Evolutionary conservation across 64 coral and sea anemone species (phyloP), one percentile per base, ranked within the genome.

Genomic region (Montipora foliosa): DNA sequence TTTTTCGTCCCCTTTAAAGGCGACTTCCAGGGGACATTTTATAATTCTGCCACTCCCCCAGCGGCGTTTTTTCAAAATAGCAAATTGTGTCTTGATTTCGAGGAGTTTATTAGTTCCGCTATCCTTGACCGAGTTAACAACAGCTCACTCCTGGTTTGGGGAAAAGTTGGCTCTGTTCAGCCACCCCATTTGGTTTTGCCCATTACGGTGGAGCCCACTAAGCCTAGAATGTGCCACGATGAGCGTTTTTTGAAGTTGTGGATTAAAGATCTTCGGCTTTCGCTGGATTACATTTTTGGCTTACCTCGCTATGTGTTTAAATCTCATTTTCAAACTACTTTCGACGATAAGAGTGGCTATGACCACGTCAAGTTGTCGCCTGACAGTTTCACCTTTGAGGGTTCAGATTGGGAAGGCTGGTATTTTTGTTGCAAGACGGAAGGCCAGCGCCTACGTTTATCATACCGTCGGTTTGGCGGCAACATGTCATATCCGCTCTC

Each of bases 271-370:
- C 44, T 21, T 29, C 90, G 80, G 11, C 37, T 92, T 47, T 53
- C 79, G 4, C n/a, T 92, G 49, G 90, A 92, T 61, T 92, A 84
- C 67, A 83, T 92, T 25, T 83, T 48, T 19, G 70, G 67, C 19
- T 17, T 92, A 5, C 79, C 80, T 19, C 66, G 50, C 7, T 84
- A 92, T 25, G 68, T 92, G 5, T 49, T 19, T 53, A 24, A 74
- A 3, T n/a, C 11, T 8, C 70, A 75, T 49, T 92, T 84, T 14
- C 90, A 92, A 47, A 84, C 80, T 17, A 76, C 80, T 3, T 61
- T 84, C 1, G 90, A 92, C 22, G 79, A 92, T 55, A 92, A 92
- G 15, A 92, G 90, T 60, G 90, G 80, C 5, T 92, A 92, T 55
- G 80, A 84, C 7, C 90, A 92, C 68, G 53, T 92, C 8, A 20